Evolutionary conservation across 2,113 vertebrate species (phyloP), one percentile per base, ranked within the genome.

Genomic region (Rhombomys opimus): DNA sequence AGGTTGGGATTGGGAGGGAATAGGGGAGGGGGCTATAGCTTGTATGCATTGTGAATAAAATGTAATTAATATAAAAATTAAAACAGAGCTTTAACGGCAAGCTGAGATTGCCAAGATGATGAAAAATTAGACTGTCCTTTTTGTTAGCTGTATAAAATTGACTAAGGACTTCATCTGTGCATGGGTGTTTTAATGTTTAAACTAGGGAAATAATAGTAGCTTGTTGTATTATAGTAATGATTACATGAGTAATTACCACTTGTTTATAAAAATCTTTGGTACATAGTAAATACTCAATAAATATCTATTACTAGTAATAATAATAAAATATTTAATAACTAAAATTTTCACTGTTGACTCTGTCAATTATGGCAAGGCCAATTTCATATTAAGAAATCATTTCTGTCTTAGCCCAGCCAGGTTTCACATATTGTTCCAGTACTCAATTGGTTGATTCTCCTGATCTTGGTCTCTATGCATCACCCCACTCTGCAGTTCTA

Each of bases 331-430:
- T 15, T 67, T 76, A 85, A 14, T 35, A 20, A 25, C 35, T 96
- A 88, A 85, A 88, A 80, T 92, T 86, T 95, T 9, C 38, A 87
- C 11, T 90, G 14, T 41, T 86, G 46, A 93, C 81, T 95, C 61
- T 68, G 57, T 41, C 59, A 41, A n/a, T 95, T 89, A 35, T 94
- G 35, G 30, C 35, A 94, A 80, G n/a, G 30, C 5, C 94, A 10
- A 93, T 80, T 95, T 86, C 72, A 67, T 68, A 94, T 67, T 73
- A 75, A 57, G n/a, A 90, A 61, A 90, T 82, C 10, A 87, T 38
- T 92, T 95, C 41, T 82, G 14, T 63, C 81, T 92, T 94, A 95
- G 38, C 14, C 80, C 76, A 92, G 20, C n/a, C 52, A 93, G 35
- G 32, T 63, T 84, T 41, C 81, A 84, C 15, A 84, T 84, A 41